phyloP scores from a whole-genome alignment of 2,888 invertebrate species.

The Lordiphosa andalusiaca region DNA sequence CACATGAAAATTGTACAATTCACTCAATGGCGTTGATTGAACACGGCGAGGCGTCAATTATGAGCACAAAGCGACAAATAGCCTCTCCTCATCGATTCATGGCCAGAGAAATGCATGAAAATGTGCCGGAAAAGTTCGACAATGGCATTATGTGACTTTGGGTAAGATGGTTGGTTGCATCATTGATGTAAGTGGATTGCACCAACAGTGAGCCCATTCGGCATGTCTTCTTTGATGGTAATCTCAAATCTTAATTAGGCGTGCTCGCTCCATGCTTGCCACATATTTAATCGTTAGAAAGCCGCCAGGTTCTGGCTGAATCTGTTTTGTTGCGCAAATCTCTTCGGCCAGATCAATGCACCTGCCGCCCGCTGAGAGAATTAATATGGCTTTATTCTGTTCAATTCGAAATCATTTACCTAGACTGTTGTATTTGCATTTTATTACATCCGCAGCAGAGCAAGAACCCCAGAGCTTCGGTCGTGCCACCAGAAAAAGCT shows the following conservation, averaged over 20 bases:
- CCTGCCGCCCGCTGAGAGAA: conserved; percentile 37
- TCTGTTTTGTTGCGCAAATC: conserved; percentile 9
- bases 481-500: conserved; percentile 43
- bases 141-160: conserved; percentile 59
- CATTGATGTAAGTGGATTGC: conserved; percentile 20
- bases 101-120: conserved; percentile 50
- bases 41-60: conserved; percentile 56
- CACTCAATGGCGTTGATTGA: conserved; percentile 55
- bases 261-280: conserved; percentile 36
- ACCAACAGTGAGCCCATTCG: conserved; percentile 58
- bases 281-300: conserved; percentile 61
- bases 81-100: conserved; percentile 41
- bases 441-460: conserved; percentile 55
- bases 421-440: conserved; percentile 47
- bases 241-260: conserved; percentile 67
- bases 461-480: conserved; percentile 9
- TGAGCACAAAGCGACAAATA: conserved; percentile 58
- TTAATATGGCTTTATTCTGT: conserved; percentile 49
- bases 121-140: conserved; percentile 41
- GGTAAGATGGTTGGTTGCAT: conserved; percentile 39
- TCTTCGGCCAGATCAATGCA: conserved; percentile 41
- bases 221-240: conserved; percentile 31
- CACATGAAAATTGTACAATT: conserved; percentile 57
- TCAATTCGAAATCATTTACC: conserved; percentile 48
- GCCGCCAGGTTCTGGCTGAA: conserved; percentile 27